Percentiles rank a stretch among this genome's conserved stretches.
These are phyloP conservation scores for Polypterus senegalus DNA, from an alignment of 2,113 vertebrate species.

Conservation along the genomic window DNA sequence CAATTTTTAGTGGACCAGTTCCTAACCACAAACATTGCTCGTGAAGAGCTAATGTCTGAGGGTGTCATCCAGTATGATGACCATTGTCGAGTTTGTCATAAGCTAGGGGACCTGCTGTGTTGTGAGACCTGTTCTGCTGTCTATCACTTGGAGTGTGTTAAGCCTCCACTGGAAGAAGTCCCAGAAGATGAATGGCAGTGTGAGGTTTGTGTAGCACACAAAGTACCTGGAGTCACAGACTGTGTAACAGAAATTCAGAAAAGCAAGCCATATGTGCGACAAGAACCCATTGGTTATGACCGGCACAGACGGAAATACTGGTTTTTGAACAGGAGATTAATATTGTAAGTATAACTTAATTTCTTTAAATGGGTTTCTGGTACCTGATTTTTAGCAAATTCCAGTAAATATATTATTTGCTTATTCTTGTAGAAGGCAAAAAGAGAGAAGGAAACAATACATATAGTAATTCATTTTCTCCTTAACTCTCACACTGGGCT, in stretches of 20 bases:
- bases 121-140: constrained; percentile 94
- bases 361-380: too few species aligned
- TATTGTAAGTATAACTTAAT: constrained; percentile 69
- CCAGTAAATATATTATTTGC: too few species aligned
- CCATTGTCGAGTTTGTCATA: constrained; percentile 94
- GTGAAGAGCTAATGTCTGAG: constrained; percentile 93
- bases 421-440: too few species aligned
- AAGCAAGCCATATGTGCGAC: constrained; percentile 84
- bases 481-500: too few species aligned
- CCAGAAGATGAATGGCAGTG: constrained; percentile 98
- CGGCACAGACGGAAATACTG: constrained; percentile 88
- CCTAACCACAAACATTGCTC: constrained; percentile 91
- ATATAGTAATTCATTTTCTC: too few species aligned
- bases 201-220: constrained; percentile 89
- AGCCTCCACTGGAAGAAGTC: constrained; percentile 81
- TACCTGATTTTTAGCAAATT: too few species aligned
- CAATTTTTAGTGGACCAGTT: constrained; percentile 97
- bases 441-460: too few species aligned
- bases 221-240: constrained; percentile 90
- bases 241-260: constrained; percentile 89
- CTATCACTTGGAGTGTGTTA: constrained; percentile 94
- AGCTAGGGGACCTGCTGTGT: constrained; percentile 91
- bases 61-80: constrained; percentile 91
- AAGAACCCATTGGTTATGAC: constrained; percentile 92
- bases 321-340: constrained; percentile 90